Conservation (phyloP, 2,113 vertebrate species). For the Cephalophus harveyi region DNA sequence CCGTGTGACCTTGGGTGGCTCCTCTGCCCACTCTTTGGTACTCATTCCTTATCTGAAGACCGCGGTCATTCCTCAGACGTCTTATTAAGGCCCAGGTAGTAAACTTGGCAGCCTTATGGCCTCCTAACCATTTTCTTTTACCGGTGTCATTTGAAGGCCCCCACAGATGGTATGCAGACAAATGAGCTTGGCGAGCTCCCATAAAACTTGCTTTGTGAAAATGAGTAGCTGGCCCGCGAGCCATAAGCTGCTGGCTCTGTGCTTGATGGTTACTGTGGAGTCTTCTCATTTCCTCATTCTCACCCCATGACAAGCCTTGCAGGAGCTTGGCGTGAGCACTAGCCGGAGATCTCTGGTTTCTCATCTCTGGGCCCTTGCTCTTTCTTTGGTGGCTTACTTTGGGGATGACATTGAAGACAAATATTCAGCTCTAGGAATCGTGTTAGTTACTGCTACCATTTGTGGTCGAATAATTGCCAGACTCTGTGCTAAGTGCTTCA, state of each 20-base stretch:
- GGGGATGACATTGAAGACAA: neutral
- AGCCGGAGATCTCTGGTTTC: neutral
- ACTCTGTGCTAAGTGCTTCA: neutral
- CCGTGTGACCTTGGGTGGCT: neutral
- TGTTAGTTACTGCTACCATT: neutral
- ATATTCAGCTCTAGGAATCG: neutral
- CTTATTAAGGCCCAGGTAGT: neutral
- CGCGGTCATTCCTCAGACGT: rapidly evolving
- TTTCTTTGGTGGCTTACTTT: neutral
- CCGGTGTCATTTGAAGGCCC: neutral
- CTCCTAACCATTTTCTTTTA: neutral
- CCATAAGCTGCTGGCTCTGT: neutral
- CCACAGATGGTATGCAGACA: neutral
- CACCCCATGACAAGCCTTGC: neutral
- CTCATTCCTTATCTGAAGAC: neutral
- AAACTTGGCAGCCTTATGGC: neutral
- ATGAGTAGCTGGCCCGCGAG: rapidly evolving
- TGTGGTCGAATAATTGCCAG: neutral
- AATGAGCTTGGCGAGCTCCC: neutral
- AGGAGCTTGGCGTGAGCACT: neutral
- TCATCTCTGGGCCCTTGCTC: neutral
- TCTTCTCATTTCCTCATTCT: neutral
- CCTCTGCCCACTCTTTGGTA: neutral
- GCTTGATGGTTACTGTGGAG: neutral
- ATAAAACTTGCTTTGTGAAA: conserved; percentile 17